phyloP scores from a whole-genome alignment of 2,797 vertebrate species.

The Euphonia xanthogaster region DNA sequence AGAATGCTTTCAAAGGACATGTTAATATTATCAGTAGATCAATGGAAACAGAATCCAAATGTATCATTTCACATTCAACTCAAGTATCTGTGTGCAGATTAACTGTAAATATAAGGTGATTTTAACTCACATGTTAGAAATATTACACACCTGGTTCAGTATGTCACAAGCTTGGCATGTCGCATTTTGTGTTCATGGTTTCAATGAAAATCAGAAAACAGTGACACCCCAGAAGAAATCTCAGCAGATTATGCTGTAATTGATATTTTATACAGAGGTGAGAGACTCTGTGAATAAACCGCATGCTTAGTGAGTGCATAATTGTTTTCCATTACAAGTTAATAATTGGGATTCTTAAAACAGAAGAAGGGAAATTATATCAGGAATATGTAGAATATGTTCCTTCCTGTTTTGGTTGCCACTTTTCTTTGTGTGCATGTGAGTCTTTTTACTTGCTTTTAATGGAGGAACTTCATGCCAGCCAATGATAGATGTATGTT shows the following conservation, averaged over 20 bases:
- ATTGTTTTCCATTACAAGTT: background rate
- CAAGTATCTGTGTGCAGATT: background rate
- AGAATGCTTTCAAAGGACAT: background rate
- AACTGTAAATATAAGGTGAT: background rate
- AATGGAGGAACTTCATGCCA: background rate
- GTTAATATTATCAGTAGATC: background rate
- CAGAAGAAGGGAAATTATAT: background rate
- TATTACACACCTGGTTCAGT: background rate
- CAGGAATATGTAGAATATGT: background rate
- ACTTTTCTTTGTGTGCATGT: background rate
- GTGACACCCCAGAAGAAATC: background rate
- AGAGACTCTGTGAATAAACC: background rate
- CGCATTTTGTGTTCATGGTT: background rate
- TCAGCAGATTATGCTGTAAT: background rate
- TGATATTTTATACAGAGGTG: background rate
- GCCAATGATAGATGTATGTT: no score
- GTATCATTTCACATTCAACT: background rate
- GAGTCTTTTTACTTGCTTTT: background rate
- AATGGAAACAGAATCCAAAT: background rate
- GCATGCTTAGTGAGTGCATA: background rate
- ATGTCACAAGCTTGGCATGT: background rate
- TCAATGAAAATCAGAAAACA: background rate
- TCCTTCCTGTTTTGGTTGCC: background rate
- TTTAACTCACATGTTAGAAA: background rate
- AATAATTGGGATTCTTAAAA: background rate